Conservation (phyloP, 1,140 invertebrate species). For the Apis laboriosa region DNA sequence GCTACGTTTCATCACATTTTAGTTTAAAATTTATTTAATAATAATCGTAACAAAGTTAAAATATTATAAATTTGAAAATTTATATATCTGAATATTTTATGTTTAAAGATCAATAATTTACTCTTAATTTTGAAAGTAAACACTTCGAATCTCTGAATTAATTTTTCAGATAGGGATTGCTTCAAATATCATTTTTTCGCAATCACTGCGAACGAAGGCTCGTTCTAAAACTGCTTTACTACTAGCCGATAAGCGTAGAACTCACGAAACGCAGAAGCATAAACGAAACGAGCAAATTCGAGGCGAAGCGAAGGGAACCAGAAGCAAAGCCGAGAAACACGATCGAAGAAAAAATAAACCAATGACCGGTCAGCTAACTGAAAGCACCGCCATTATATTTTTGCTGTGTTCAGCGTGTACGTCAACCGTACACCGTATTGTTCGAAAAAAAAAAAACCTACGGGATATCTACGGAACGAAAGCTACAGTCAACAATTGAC, state of each 20-base stretch:
- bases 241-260: conserved; percentile 64
- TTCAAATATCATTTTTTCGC: neutral
- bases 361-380: conserved; percentile 59
- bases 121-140: neutral
- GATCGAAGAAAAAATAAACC: neutral
- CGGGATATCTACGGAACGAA: neutral
- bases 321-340: neutral
- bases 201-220: conserved; percentile 48
- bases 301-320: neutral
- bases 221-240: conserved; percentile 58
- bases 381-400: conserved; percentile 54
- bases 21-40: neutral
- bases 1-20: neutral
- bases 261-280: conserved; percentile 9
- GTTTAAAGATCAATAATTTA: too few relatives aligned
- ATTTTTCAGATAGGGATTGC: too few relatives aligned
- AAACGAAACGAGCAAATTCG: neutral
- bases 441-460: neutral
- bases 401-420: conserved; percentile 27
- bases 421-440: conserved; percentile 36
- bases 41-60: too few relatives aligned
- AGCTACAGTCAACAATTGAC: conserved; percentile 7
- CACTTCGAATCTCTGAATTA: neutral
- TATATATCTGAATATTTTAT: too few relatives aligned
- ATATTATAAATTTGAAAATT: too few relatives aligned